phyloP scores from a whole-genome alignment of 1,140 invertebrate genomes.

The Pararge aegeria region DNA sequence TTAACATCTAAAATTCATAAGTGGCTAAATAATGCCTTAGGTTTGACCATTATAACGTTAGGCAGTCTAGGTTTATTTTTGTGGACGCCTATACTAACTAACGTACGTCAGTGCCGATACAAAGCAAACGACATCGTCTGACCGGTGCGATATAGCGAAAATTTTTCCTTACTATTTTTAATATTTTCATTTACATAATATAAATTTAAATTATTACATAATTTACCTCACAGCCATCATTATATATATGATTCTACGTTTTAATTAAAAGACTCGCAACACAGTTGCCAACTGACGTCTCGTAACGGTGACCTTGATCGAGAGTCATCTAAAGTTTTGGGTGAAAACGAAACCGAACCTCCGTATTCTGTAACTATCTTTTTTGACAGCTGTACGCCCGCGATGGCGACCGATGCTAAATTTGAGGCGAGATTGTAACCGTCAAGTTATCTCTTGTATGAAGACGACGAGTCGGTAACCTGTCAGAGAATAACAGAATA shows the following conservation, averaged over 20 bases:
- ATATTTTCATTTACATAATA: slow-evolving; percentile 71
- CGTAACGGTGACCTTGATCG: too few relatives aligned
- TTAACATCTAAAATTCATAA: slow-evolving; percentile 49
- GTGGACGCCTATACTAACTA: slow-evolving; percentile 29
- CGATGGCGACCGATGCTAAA: too few relatives aligned
- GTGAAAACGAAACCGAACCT: too few relatives aligned
- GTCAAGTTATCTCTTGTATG: too few relatives aligned
- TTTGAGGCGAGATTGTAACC: too few relatives aligned
- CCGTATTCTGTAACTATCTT: too few relatives aligned
- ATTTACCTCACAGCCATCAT: slow-evolving; percentile 79
- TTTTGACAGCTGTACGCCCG: too few relatives aligned
- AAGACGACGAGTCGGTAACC: too few relatives aligned
- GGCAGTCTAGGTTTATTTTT: slow-evolving; percentile 36
- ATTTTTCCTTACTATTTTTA: slow-evolving; percentile 58
- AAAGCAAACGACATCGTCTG: slow-evolving; percentile 39
- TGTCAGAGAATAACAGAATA: too few relatives aligned
- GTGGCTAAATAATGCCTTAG: slow-evolving; percentile 43
- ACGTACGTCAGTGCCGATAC: slow-evolving; percentile 39
- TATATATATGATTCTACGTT: slow-evolving; percentile 76
- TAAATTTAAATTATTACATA: slow-evolving; percentile 77
- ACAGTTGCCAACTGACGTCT: too few relatives aligned
- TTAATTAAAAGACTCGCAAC: slow-evolving; percentile 44
- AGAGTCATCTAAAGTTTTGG: too few relatives aligned
- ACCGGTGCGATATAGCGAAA: slow-evolving; percentile 51
- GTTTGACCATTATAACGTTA: slow-evolving; percentile 30